Base-by-base conservation (phyloP, 1,140 invertebrate genomes). In the Leucophenga varia region DNA sequence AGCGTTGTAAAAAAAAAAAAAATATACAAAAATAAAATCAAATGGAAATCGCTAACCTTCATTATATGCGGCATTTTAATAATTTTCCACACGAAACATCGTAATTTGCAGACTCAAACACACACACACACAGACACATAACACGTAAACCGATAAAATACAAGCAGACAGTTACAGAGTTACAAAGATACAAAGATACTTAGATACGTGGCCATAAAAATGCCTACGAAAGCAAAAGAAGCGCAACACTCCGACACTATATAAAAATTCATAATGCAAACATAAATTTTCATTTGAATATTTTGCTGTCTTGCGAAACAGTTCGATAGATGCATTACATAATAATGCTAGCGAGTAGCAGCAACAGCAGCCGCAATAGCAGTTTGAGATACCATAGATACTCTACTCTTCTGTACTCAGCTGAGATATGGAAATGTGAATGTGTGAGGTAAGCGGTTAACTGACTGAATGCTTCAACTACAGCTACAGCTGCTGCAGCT, bases 251-350 rank as follows among this genome's bases (percentile, higher is more conserved):
- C n/a, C n/a, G n/a, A 67, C 61, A 71, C 67, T 71, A 68, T 71
- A 68, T 71, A 69, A 72, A 72, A 72, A 69, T 69, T 72, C 69
- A 69, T 72, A 69, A 72, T 69, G 68, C 68, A 72, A 72, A 72
- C 69, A 72, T 72, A 72, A 72, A 72, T 72, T 69, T 72, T 72
- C 69, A 72, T 72, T 72, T 72, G 59, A 72, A 72, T 72, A 65
- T 72, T 61, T 60, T 55, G 67, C 61, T 57, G 59, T 61, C 63
- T 67, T 61, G 61, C 61, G 56, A 61, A 61, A 18, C 31, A 32
- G 31, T 43, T 43, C 31, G 34, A 43, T 43, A 30, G 42, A 43
- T 43, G 42, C 42, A 43, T 43, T 43, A 43, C 19, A 20, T 14
- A 8, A 25, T 25, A 25, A 25, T 25, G n/a, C n/a, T n/a, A n/a